A percentile compares a stretch with the other conserved stretches of the same genome.
phyloP scores from a whole-genome alignment of 1,140 invertebrate species.

The Euwallacea fornicatus region DNA sequence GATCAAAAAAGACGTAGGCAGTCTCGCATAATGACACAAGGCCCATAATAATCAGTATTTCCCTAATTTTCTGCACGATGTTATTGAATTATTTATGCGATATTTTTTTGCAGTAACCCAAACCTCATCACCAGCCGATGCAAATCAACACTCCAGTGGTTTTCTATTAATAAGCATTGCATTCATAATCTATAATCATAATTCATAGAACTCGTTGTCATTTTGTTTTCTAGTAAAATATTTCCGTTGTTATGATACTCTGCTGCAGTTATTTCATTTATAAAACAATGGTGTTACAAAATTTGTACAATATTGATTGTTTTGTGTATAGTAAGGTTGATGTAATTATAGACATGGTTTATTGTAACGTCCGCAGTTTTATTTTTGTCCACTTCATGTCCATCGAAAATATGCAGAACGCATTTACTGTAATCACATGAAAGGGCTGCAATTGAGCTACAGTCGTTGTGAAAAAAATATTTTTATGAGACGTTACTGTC shows the following conservation, averaged over 20 bases:
- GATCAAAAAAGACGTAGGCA: too few species aligned
- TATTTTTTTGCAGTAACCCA: neutral
- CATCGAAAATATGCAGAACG: too few species aligned
- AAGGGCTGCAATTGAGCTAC: too few species aligned
- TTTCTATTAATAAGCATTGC: neutral
- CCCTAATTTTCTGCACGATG: too few species aligned
- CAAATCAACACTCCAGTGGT: neutral
- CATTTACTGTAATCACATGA: too few species aligned
- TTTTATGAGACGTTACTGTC: constrained; percentile 13
- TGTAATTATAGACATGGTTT: neutral
- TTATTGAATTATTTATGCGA: too few species aligned
- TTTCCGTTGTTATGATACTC: neutral
- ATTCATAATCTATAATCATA: too few species aligned
- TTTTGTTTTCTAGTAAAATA: constrained; percentile 3
- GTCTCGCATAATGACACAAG: too few species aligned
- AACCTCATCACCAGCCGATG: neutral
- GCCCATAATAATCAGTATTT: too few species aligned
- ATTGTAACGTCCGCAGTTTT: too few species aligned
- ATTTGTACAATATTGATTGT: constrained; percentile 8
- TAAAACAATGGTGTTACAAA: constrained; percentile 1
- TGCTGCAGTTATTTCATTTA: constrained; percentile 1
- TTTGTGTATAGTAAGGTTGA: neutral
- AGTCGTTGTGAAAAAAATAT: neutral
- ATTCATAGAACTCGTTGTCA: too few species aligned
- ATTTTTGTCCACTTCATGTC: too few species aligned